Evolutionary conservation across 2,797 vertebrate genomes (phyloP).

Genomic region (Triplophysa yarkandensis): DNA sequence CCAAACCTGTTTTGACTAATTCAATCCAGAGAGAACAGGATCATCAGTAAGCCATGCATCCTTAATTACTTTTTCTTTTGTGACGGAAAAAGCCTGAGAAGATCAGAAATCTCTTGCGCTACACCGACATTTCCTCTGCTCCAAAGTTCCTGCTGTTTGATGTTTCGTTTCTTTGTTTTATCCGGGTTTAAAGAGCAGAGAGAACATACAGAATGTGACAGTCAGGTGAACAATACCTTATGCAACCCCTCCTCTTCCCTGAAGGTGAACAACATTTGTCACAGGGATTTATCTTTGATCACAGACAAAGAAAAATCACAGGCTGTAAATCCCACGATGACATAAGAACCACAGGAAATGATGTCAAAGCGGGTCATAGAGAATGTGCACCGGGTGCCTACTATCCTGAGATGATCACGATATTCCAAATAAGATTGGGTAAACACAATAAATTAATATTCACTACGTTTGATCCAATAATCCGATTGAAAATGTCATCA

Average conservation of each 20-base stretch:
- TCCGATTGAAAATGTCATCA: too few relatives aligned
- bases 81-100: neutral
- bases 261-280: neutral
- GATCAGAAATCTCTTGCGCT: neutral
- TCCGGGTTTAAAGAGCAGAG: neutral
- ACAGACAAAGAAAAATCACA: neutral
- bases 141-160: slow-evolving; percentile 7
- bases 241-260: neutral
- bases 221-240: neutral
- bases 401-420: neutral
- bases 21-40: slow-evolving; percentile 34
- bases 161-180: slow-evolving; percentile 1
- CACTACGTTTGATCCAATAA: too few relatives aligned
- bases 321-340: neutral
- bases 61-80: slow-evolving; percentile 34
- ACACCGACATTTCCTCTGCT: slow-evolving; percentile 3
- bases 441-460: neutral
- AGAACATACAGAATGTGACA: neutral
- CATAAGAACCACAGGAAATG: neutral
- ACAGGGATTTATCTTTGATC: neutral
- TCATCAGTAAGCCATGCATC: slow-evolving; percentile 19
- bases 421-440: neutral
- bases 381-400: neutral
- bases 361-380: neutral
- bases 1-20: slow-evolving; percentile 44